Percentiles rank a stretch among this genome's conserved stretches.
These are phyloP conservation scores for Tylochromis polylepis DNA, from an alignment of 2,113 vertebrate genomes.

Conservation along the genomic window DNA sequence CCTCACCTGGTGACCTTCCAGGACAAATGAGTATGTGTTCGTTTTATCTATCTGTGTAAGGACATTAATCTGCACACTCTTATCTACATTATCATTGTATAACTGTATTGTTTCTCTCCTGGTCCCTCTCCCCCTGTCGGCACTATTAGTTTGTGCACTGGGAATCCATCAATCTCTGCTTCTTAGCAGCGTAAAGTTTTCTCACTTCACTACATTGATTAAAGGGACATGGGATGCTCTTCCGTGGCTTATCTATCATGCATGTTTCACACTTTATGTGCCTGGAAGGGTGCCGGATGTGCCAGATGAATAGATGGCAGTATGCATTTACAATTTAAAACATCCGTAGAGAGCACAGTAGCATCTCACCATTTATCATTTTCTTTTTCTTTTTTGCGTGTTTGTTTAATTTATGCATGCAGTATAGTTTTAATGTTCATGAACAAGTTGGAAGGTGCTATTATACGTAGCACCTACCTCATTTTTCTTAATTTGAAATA, in stretches of 20 bases:
- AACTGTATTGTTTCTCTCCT: background rate
- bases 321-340: background rate
- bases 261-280: background rate
- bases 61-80: background rate
- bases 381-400: background rate
- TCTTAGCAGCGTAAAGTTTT: constrained; percentile 3
- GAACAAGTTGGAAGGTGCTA: background rate
- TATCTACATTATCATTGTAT: background rate
- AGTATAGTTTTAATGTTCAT: background rate
- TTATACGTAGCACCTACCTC: background rate
- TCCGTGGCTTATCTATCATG: background rate
- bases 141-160: background rate
- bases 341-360: background rate
- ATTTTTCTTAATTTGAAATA: background rate
- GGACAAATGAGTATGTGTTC: background rate
- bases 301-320: background rate
- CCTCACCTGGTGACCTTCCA: background rate
- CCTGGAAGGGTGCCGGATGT: background rate
- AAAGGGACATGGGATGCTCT: background rate
- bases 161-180: background rate
- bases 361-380: background rate
- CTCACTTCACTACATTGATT: constrained; percentile 16
- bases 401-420: background rate
- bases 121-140: background rate
- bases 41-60: background rate